Evolutionary conservation across 2,113 vertebrate species (phyloP), one percentile per base, ranked within the genome.

Genomic region (Hymenochirus boettgeri): DNA sequence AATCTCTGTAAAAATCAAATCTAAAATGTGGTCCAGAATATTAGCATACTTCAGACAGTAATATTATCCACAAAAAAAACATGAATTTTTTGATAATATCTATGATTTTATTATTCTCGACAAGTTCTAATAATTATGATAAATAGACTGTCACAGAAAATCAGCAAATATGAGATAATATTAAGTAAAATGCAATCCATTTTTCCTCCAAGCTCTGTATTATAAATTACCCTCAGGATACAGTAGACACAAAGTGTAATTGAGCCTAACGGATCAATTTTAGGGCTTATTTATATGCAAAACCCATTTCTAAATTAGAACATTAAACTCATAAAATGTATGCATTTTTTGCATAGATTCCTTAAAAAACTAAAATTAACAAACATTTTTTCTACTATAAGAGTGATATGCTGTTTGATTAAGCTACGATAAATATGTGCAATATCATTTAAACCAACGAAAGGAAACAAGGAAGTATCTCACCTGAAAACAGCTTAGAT

Each of bases 111-210:
- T 85, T 81, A 86, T 79, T 65, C 65, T 65, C 77, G 80, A 76
- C 78, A 83, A 72, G 67, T 79, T 31, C 25, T 70, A 85, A 83
- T 86, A 85, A 86, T 86, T 84, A 85, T 84, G 83, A 87, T 84
- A 86, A 86, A 87, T 80, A 85, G 75, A 79, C 64, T 84, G 79
- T 83, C 83, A 81, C 77, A 76, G 81, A 72, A 87, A 76, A 81
- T 82, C 77, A 86, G 74, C 74, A 78, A 75, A 78, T 74, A 73
- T 73, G 75, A 83, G 74, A 77, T 82, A 79, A 82, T 79, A 85
- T 86, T 82, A 83, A 79, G 62, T 56, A 69, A 72, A 79, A 77
- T 72, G 73, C 71, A 81, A 75, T 80, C 71, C 53, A 81, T 85
- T 78, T 80, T 86, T 76, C 72, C 73, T 74, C 37, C 29, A 17